Conservation (phyloP, 2,888 invertebrate species). For the Chaetoderma sp. region DNA sequence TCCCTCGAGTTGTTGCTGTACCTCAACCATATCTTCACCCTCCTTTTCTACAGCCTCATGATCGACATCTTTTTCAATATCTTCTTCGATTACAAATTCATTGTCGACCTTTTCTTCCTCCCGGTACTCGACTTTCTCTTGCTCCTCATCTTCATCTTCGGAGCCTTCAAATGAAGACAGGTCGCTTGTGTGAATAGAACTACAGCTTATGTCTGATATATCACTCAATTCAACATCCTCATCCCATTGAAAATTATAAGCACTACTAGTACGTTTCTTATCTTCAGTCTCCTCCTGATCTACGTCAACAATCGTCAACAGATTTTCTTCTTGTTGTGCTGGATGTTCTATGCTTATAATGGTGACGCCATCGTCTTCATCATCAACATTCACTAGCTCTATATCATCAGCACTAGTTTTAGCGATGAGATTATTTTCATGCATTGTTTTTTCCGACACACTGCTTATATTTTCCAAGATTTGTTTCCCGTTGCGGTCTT, state of each 20-base stretch:
- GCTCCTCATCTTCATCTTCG: slow-evolving; percentile 30
- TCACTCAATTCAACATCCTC: slow-evolving; percentile 41
- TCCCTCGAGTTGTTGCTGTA: too few relatives aligned
- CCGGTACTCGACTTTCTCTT: background rate
- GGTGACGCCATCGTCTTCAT: too few relatives aligned
- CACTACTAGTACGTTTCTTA: background rate
- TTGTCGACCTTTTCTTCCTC: background rate
- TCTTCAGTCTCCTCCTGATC: background rate
- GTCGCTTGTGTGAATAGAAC: slow-evolving; percentile 71
- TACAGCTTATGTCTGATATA: slow-evolving; percentile 63
- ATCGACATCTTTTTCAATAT: background rate
- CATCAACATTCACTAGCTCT: background rate
- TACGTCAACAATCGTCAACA: background rate
- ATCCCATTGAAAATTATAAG: slow-evolving; percentile 65
- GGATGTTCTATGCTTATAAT: background rate
- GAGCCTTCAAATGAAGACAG: slow-evolving; percentile 64
- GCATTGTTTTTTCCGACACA: background rate
- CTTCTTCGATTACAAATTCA: background rate
- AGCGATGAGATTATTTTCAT: background rate
- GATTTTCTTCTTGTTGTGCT: background rate
- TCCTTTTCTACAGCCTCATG: slow-evolving; percentile 3
- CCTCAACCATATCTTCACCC: slow-evolving; percentile 6
- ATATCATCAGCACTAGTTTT: background rate
- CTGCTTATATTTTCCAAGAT: background rate
- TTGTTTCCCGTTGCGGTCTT: background rate